Percentiles rank a stretch among this genome's conserved stretches.
Conservation (phyloP, 2,888 invertebrate species). For the Drosophila lacicola region DNA sequence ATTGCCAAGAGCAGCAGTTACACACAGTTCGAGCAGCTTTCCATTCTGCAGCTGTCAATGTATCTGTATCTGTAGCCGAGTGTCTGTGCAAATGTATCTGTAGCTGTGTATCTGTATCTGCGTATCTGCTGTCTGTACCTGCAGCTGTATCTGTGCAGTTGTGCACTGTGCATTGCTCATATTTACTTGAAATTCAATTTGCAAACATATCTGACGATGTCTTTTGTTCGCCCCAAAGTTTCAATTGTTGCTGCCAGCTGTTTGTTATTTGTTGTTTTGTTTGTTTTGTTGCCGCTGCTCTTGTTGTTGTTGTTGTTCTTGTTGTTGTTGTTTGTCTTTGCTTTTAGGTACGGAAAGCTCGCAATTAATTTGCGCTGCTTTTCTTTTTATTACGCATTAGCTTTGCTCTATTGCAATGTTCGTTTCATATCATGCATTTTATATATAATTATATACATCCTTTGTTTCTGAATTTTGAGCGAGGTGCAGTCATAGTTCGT, state of each 20-base stretch:
- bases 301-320: constrained; percentile 3
- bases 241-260: constrained; percentile 21
- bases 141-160: constrained; percentile 24
- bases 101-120: background rate
- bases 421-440: background rate
- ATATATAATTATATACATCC: background rate
- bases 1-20: background rate
- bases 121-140: constrained; percentile 14
- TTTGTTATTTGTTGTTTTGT: constrained; percentile 4
- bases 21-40: constrained; percentile 1
- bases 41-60: too few relatives aligned
- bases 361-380: constrained; percentile 7
- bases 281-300: background rate
- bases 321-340: constrained; percentile 9
- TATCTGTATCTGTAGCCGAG: constrained; percentile 7
- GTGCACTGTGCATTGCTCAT: constrained; percentile 27
- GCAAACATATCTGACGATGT: constrained; percentile 24
- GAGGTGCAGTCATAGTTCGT: too few relatives aligned
- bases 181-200: constrained; percentile 37
- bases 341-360: background rate
- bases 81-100: background rate
- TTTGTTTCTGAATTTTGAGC: too few relatives aligned
- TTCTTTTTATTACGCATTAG: constrained; percentile 10
- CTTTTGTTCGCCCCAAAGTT: constrained; percentile 30
- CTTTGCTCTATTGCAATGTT: constrained; percentile 13